phyloP scores from a whole-genome alignment of 92 coral and sea anemone genomes.

The Phymanthus crucifer region DNA sequence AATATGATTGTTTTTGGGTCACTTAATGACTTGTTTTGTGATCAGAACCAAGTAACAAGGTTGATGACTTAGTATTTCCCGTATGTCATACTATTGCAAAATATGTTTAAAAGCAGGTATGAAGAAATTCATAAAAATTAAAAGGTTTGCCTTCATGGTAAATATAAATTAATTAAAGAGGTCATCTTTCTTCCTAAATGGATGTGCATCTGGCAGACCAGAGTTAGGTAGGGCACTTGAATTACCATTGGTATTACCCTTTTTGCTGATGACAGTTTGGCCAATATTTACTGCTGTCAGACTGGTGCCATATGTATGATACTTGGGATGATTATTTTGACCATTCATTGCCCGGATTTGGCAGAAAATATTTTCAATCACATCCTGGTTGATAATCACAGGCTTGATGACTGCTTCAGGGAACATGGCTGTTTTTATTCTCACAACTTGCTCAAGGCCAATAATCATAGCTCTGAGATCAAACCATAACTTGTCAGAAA shows the following conservation, averaged over 20 bases:
- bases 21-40: no score
- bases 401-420: slow-evolving; percentile 50
- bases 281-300: slow-evolving; percentile 52
- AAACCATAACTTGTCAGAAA: slow-evolving; percentile 59
- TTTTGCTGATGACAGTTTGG: slow-evolving; percentile 45
- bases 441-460: slow-evolving; percentile 30
- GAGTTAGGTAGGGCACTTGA: slow-evolving; percentile 26
- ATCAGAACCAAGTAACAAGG: no score
- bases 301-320: slow-evolving; percentile 26
- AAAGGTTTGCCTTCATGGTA: no score
- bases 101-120: no score
- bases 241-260: slow-evolving; percentile 41
- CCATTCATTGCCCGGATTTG: slow-evolving; percentile 47
- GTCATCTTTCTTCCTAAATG: slow-evolving; percentile 29
- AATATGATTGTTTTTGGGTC: no score
- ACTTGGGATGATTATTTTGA: slow-evolving; percentile 62
- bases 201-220: slow-evolving; percentile 40
- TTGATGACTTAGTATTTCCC: no score
- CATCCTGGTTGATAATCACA: slow-evolving; percentile 45
- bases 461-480: slow-evolving; percentile 49
- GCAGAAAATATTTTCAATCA: slow-evolving; percentile 44
- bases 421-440: slow-evolving; percentile 13
- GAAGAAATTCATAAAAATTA: no score
- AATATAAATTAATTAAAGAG: no score
- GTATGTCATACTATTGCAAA: no score